These are phyloP conservation scores for Promerops cafer DNA, from an alignment of 2,113 vertebrate genomes.

Conservation along the genomic window DNA sequence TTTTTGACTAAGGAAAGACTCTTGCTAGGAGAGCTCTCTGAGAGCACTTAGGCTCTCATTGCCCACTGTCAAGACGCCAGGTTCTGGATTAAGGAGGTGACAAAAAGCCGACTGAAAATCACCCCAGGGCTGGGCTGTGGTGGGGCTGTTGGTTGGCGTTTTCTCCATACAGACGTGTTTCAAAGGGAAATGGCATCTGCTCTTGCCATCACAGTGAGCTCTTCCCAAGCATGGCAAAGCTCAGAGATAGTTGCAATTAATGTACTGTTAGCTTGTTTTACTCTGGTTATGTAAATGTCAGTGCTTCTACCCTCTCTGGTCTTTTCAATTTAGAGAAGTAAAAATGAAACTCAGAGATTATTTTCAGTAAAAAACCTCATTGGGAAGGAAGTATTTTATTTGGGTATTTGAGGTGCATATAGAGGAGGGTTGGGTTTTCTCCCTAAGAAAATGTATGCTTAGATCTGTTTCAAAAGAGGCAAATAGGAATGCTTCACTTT, in stretches of 20 bases:
- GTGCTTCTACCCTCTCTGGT: neutral
- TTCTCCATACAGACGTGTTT: neutral
- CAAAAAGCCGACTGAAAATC: neutral
- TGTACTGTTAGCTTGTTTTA: neutral
- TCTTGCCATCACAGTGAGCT: neutral
- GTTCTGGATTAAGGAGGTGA: neutral
- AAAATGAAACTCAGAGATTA: neutral
- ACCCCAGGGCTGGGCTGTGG: neutral
- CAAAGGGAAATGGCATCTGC: neutral
- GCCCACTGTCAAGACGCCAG: neutral
- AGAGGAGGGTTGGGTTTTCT: neutral
- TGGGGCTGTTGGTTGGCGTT: accelerated
- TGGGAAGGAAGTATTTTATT: neutral
- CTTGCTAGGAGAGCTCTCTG: neutral
- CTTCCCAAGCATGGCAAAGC: neutral
- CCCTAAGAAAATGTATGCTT: neutral
- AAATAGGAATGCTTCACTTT: neutral
- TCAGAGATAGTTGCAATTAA: neutral
- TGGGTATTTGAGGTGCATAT: neutral
- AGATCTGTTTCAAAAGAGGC: neutral
- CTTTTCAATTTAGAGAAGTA: neutral
- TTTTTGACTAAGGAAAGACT: conserved; percentile 23
- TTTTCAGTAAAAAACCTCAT: neutral
- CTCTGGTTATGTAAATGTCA: neutral
- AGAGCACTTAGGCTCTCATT: neutral